Evolutionary conservation across 2,888 invertebrate genomes (phyloP), one percentile per base, ranked within the genome.

Genomic region (Chaetoderma sp.): DNA sequence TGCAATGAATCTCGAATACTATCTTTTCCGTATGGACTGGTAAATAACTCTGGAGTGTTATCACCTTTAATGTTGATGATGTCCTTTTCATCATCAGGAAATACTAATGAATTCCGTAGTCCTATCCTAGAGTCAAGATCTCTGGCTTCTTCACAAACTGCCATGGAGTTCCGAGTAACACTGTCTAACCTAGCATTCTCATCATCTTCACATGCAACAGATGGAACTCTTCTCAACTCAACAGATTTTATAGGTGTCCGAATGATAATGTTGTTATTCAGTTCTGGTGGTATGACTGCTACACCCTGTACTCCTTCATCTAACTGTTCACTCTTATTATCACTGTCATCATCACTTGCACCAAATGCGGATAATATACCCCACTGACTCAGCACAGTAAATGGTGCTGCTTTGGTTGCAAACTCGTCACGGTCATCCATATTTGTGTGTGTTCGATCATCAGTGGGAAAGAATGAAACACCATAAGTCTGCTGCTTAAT

Each of bases 371-470:
- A 82, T 61, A 78, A 71, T n/a, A 76, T 95, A 83, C 96, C 96
- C 95, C 96, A 96, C 80, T 94, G 94, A 21, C 96, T 96, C 1
- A 94, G 96, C 18, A 97, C 88, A 0, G 97, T 97, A 10, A 96
- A 84, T 6, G 86, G 86, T 6, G 85, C 85, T n/a, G 84, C 84
- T 21, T 83, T 72, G 2, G 85, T 85, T 47, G 84, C 84, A 71
- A 82, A 81, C 61, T 86, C 85, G 70, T 84, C 84, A 21, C 78
- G 50, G 60, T 80, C 82, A 66, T 80, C 80, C 28, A 70, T 78
- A 47, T 74, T 68, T 25, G 80, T 80, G 30, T 80, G 81, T 28
- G 81, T 81, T 67, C 76, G 79, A 8, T 80, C 82, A 60, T 82
- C 82, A 10, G 75, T 75, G 66, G 80, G 78, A n/a, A n/a, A n/a